Evolutionary conservation across 2,888 invertebrate species (phyloP), one percentile per base, ranked within the genome.

Genomic region (Rhodophaea formosa): DNA sequence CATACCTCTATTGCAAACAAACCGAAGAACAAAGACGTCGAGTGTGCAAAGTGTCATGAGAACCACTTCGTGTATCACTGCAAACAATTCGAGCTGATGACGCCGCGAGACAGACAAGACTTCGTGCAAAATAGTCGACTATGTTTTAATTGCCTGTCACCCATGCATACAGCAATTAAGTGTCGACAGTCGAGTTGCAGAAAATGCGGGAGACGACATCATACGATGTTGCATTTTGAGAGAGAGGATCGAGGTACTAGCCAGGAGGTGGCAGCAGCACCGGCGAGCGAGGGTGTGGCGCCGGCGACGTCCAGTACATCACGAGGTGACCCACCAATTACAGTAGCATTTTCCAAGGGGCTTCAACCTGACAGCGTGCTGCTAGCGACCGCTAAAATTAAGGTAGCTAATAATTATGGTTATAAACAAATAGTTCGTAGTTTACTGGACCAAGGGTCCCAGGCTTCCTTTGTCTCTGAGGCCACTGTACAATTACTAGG

Each of bases 401-500:
- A 43, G 43, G 15, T 43, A 14, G 7, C 7, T 7, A 12, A 8
- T 12, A 43, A 1, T 15, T 12, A 43, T 43, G 43, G 43, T 14
- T 6, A 43, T 43, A 14, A 15, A 14, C 43, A 43, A 10, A 12
- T 43, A 12, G 12, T 43, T 14, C 7, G 43, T 7, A n/a, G 12
- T n/a, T 15, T 43, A 43, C n/a, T 43, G 1, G 32, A 32, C 32
- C 32, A 32, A 32, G 32, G 32, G 32, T 32, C 32, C 8, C 32
- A 32, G 32, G 32, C 59, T 2, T 63, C 63, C 3, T 65, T 65
- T 58, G 32, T 67, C 1, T 60, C 61, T 8, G 65, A 65, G 30
- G 47, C 56, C 7, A 61, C 57, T 7, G 62, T 60, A 10, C 63
- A 67, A 56, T 59, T 59, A 15, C 49, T 67, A 15, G 63, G 65